phyloP scores from a whole-genome alignment of 2,888 invertebrate species.

The Panopea generosa region DNA sequence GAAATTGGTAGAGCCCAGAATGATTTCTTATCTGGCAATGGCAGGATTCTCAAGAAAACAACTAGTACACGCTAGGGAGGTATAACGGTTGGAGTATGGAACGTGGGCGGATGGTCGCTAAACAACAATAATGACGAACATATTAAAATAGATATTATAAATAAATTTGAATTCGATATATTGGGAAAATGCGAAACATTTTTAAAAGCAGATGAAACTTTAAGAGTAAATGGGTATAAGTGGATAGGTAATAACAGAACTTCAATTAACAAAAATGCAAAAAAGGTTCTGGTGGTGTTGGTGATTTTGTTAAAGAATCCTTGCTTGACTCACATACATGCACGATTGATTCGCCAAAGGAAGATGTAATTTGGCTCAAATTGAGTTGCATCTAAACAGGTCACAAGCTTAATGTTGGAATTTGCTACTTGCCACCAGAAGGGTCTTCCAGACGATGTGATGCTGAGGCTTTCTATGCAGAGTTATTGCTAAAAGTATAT shows the following conservation, averaged over 20 bases:
- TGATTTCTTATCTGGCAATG: too few relatives aligned
- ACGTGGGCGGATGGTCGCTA: too few relatives aligned
- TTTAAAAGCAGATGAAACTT: not conserved
- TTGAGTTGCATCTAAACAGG: not conserved
- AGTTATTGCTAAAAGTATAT: constrained; percentile 4
- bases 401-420: not conserved
- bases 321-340: not conserved
- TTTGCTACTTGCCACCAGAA: constrained; percentile 18
- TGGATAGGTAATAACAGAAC: constrained; percentile 14
- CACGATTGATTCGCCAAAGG: not conserved
- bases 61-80: too few relatives aligned
- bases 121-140: too few relatives aligned
- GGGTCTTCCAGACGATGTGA: constrained; percentile 2
- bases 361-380: constrained; percentile 5
- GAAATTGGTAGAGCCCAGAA: too few relatives aligned
- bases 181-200: too few relatives aligned
- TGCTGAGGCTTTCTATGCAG: not conserved
- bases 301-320: constrained; percentile 4
- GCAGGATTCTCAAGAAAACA: too few relatives aligned
- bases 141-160: too few relatives aligned
- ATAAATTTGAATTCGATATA: too few relatives aligned
- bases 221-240: not conserved
- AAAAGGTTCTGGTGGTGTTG: constrained; percentile 14
- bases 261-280: not conserved
- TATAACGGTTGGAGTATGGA: too few relatives aligned